Evolutionary conservation across 2,888 invertebrate species (phyloP).

Genomic region (Papilio demoleus): DNA sequence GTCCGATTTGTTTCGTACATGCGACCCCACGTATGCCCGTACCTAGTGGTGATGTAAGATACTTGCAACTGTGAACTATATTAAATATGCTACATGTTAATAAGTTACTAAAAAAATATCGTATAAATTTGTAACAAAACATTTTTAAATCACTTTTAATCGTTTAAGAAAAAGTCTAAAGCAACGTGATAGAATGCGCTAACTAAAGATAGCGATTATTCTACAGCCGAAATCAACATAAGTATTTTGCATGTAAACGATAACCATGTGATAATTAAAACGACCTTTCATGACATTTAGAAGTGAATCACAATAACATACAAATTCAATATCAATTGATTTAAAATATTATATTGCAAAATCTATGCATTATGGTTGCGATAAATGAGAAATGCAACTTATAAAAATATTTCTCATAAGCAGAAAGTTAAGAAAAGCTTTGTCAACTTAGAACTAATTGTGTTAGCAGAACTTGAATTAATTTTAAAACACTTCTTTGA

Average conservation of each 20-base stretch:
- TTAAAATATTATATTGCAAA: too few species aligned
- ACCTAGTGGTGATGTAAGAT: conserved; percentile 48
- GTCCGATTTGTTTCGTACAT: conserved; percentile 72
- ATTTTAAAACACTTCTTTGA: not conserved
- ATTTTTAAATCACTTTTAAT: too few species aligned
- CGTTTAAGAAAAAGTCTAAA: too few species aligned
- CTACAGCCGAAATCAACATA: too few species aligned
- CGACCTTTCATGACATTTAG: not conserved
- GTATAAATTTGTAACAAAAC: too few species aligned
- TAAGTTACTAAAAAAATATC: not conserved
- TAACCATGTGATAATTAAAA: not conserved
- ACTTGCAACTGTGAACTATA: not conserved
- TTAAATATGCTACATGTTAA: too few species aligned
- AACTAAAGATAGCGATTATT: too few species aligned
- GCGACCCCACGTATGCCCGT: conserved; percentile 57
- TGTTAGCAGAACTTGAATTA: not conserved
- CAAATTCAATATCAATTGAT: not conserved
- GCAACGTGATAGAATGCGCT: too few species aligned
- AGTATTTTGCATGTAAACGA: not conserved
- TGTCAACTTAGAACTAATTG: not conserved
- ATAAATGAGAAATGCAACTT: too few species aligned
- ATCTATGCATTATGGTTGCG: too few species aligned
- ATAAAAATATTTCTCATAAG: too few species aligned
- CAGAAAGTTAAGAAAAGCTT: too few species aligned
- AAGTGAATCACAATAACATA: not conserved